Percentiles rank a stretch among this genome's conserved stretches.
Evolutionary conservation across 2,888 invertebrate genomes (phyloP).

Genomic region (Aplocera efformata): DNA sequence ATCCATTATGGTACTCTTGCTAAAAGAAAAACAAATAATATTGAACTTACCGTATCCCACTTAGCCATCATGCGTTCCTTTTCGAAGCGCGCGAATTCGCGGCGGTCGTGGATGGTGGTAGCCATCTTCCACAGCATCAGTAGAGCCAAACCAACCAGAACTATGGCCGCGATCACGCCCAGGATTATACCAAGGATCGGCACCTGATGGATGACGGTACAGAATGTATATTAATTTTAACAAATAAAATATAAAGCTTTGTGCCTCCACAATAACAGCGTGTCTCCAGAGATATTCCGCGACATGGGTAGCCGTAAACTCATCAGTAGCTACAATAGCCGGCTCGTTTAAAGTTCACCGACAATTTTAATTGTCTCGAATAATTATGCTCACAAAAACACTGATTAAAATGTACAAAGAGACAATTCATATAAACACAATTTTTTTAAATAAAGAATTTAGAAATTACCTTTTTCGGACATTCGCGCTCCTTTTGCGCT

Average conservation of each 20-base stretch:
- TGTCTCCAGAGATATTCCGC: no score
- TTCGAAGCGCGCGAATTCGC: constrained; percentile 98
- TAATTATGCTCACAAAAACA: no score
- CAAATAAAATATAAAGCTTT: constrained; percentile 8
- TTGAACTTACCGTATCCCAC: constrained; percentile 94
- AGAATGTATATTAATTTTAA: no score
- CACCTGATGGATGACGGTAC: constrained; percentile 69
- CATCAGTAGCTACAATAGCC: no score
- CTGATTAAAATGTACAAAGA: no score
- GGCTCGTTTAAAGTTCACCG: no score
- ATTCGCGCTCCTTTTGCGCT: constrained; percentile 91
- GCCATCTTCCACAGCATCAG: constrained; percentile 97
- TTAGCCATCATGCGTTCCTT: constrained; percentile 98
- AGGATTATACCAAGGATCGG: constrained; percentile 92
- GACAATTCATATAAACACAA: no score
- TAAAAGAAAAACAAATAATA: not conserved
- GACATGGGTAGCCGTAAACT: no score
- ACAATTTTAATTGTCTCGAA: no score
- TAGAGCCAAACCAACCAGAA: constrained; percentile 95
- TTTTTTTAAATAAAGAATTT: no score
- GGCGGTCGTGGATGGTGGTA: constrained; percentile 97
- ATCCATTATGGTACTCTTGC: no score
- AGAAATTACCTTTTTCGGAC: constrained; percentile 88
- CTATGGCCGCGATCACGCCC: constrained; percentile 97
- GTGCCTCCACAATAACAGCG: no score